Conservation (phyloP, 2,113 vertebrate species). For the Cichladusa arquata region DNA sequence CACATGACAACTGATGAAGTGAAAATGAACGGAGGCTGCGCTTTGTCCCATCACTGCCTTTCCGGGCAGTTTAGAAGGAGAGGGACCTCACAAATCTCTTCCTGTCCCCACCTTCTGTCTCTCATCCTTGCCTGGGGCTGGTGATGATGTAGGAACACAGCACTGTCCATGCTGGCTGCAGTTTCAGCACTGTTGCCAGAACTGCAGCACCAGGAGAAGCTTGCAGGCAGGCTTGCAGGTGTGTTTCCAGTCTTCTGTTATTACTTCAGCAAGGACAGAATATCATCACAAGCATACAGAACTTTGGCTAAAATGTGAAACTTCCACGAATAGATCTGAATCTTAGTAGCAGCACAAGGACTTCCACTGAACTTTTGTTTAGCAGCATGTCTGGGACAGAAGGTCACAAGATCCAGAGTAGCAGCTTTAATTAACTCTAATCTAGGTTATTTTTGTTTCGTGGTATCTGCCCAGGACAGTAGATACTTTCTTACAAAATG, state of each 20-base stretch:
- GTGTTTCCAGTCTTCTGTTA: background rate
- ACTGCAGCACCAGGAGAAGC: no score
- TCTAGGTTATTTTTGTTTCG: background rate
- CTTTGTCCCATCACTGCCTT: background rate
- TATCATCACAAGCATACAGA: background rate
- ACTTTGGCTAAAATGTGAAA: background rate
- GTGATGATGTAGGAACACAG: background rate
- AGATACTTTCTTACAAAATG: background rate
- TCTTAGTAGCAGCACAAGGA: background rate
- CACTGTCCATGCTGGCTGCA: background rate
- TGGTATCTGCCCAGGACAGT: background rate
- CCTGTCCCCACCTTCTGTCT: background rate
- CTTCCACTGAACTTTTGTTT: background rate
- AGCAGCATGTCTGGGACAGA: background rate
- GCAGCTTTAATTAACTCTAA: background rate
- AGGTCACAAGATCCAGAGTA: background rate
- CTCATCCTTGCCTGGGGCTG: background rate
- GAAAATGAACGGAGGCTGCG: background rate
- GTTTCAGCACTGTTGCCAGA: background rate
- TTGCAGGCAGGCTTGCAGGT: background rate
- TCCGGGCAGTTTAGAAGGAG: background rate
- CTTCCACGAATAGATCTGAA: background rate
- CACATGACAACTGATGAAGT: background rate
- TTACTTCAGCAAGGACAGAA: background rate
- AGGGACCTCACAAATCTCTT: background rate